phyloP scores from a whole-genome alignment of 2,797 vertebrate genomes.

The Chaunax sp. region DNA sequence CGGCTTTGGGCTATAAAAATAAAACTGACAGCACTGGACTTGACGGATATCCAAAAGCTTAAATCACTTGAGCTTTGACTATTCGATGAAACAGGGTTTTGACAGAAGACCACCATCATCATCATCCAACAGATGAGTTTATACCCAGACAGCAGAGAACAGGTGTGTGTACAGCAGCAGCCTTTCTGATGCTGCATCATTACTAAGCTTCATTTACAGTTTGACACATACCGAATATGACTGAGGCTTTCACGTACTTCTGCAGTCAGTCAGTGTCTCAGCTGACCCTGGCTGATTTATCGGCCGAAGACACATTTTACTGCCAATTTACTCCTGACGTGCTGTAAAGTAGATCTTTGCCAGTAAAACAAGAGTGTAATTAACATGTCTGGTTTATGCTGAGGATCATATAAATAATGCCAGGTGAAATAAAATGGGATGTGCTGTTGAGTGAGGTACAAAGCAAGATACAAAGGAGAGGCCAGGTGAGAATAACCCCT shows the following conservation, averaged over 20 bases:
- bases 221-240: neutral
- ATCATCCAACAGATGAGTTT: neutral
- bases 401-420: constrained; percentile 49
- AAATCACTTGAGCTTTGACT: neutral
- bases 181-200: neutral
- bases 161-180: neutral
- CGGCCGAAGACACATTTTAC: constrained; percentile 62
- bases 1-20: neutral
- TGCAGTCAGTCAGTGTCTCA: constrained; percentile 15
- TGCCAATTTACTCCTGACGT: constrained; percentile 45
- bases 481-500: constrained; percentile 2
- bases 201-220: neutral
- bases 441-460: constrained; percentile 16
- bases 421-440: constrained; percentile 29
- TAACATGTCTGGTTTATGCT: constrained; percentile 51
- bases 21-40: neutral
- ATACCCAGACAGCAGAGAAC: neutral
- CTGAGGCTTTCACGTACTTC: constrained; percentile 1
- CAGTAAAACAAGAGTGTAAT: constrained; percentile 47
- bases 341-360: constrained; percentile 37
- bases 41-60: neutral
- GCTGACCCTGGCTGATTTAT: constrained; percentile 55
- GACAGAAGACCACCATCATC: too few species aligned
- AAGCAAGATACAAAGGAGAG: constrained; percentile 9
- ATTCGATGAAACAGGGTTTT: neutral